phyloP scores from a whole-genome alignment of 2,113 vertebrate species.

The Arenaria interpres region DNA sequence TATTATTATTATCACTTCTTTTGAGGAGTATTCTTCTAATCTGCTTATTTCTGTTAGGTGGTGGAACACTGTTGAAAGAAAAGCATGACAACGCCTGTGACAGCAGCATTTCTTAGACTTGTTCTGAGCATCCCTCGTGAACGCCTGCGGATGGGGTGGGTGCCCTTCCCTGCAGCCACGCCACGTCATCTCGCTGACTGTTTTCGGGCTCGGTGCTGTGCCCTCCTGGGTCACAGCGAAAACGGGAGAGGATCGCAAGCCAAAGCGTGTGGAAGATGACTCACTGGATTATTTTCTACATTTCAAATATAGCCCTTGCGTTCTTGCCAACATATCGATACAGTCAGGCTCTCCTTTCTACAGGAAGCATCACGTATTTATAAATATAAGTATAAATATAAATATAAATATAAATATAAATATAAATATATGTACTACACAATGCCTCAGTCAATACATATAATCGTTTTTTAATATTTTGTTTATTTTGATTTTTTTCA shows the following conservation, averaged over 20 bases:
- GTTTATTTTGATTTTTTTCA: background rate
- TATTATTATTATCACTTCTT: background rate
- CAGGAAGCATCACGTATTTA: background rate
- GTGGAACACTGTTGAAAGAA: background rate
- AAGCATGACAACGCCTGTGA: background rate
- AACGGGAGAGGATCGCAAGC: constrained; percentile 21
- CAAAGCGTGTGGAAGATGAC: constrained; percentile 43
- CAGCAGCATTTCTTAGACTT: background rate
- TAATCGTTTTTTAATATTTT: background rate
- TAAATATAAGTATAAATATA: too few species aligned
- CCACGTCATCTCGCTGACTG: constrained; percentile 9
- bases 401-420: too few species aligned
- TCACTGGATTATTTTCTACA: constrained; percentile 45
- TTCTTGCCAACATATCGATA: constrained; percentile 26
- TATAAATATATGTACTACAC: background rate
- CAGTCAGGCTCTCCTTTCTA: background rate
- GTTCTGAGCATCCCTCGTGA: background rate
- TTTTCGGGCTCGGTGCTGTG: constrained; percentile 5
- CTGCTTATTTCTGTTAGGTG: background rate
- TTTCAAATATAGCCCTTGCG: constrained; percentile 32
- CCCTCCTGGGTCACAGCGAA: constrained; percentile 13
- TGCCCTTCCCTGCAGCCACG: background rate
- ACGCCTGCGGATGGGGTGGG: background rate
- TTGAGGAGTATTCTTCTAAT: background rate
- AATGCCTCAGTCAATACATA: background rate